Base-by-base conservation (phyloP, 2,888 invertebrate species). In the Napeogenes sylphis region DNA sequence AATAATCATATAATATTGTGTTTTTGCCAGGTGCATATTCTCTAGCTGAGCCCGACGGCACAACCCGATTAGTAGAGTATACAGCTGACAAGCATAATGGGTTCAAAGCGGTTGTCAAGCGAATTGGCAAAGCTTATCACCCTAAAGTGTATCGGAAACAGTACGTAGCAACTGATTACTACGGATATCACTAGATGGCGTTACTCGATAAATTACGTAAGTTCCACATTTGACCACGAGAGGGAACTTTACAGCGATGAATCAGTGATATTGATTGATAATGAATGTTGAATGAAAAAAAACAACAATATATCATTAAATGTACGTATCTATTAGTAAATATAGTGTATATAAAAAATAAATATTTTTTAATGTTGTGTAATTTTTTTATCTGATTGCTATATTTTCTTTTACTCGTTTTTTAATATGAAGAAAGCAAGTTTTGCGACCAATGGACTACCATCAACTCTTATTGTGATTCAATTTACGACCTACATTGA, bases 71-170 rank as follows among this genome's bases (percentile, higher is more conserved):
- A 59, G 91, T 91, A 1, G 91, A 91, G 70, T 91, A 91, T 78
- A 91, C 91, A 54, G 90, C 91, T 42, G 91, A 91, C 75, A 90
- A 91, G 65, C 81, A 81, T 75, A 80, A 90, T 68, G 91, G 91
- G 5, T 91, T 91, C 79, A 88, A 89, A 73, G 91, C 91, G 32
- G 82, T 91, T n/a, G 91, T 91, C 66, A 90, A 89, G 74, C 85
- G 87, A 70, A 82, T 91, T 58, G 91, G 91, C 21, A 85, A 89
- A 66, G 89, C 90, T 13, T 79, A 84, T 68, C 90, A 90, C 70
- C 89, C 91, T 45, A 90, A 90, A 73, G 80, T 84, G 64, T 85
- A 90, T 72, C 76, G 77, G 62, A 75, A 77, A 32, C 77, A 78
- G 59, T 76, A 81, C 66, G 78, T 81, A 45, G 75, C 73, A 55